These are phyloP conservation scores for Salarias fasciatus DNA, from an alignment of 2,797 vertebrate genomes.

Conservation along the genomic window DNA sequence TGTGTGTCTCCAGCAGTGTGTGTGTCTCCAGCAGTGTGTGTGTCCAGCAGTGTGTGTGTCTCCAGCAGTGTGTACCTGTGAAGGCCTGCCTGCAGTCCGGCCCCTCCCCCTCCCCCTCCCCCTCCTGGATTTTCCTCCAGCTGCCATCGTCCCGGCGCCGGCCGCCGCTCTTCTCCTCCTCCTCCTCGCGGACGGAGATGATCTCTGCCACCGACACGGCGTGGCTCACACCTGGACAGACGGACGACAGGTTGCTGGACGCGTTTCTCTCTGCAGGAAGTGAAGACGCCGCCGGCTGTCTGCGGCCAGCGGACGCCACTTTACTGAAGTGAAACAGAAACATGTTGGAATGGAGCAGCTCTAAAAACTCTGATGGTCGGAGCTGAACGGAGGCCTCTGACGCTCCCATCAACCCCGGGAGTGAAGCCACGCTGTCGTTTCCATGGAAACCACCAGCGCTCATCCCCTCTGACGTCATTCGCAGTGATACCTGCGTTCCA, in stretches of 20 bases:
- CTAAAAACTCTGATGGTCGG: no score
- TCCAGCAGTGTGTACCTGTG: conserved; percentile 54
- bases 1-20: no score
- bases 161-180: conserved; percentile 80
- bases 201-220: conserved; percentile 88
- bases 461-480: no score
- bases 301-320: background rate
- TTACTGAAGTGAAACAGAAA: no score
- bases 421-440: no score
- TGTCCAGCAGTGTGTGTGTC: no score
- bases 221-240: conserved; percentile 75
- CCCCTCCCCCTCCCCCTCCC: conserved; percentile 35
- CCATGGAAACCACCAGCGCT: no score
- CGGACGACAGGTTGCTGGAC: conserved; percentile 8
- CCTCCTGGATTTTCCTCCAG: conserved; percentile 86
- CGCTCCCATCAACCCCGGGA: no score
- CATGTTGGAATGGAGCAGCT: no score
- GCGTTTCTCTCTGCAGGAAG: background rate
- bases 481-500: no score
- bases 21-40: no score
- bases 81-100: conserved; percentile 67
- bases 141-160: conserved; percentile 76
- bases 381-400: no score
- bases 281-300: background rate
- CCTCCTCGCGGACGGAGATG: conserved; percentile 87